phyloP scores from a whole-genome alignment of 1,140 invertebrate genomes.

The Onthophagus taurus region DNA sequence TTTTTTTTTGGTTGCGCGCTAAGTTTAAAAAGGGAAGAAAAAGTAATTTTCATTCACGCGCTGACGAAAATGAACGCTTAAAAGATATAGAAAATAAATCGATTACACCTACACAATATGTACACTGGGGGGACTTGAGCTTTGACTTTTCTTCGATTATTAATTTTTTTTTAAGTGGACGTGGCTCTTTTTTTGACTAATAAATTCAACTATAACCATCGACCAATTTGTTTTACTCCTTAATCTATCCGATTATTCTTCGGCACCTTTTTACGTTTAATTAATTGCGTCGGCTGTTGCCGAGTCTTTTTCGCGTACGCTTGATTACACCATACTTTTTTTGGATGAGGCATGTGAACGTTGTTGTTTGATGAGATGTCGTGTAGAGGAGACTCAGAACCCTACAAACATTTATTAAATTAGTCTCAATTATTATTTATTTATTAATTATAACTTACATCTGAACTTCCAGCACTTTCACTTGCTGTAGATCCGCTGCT shows the following conservation, averaged over 20 bases:
- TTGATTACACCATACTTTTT: slow-evolving; percentile 1
- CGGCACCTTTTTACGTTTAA: slow-evolving; percentile 7
- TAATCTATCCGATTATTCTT: slow-evolving; percentile 6
- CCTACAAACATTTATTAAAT: slow-evolving; percentile 19
- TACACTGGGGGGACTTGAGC: too few relatives aligned
- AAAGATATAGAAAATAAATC: too few relatives aligned
- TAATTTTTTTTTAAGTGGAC: too few relatives aligned
- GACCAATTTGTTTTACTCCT: background rate
- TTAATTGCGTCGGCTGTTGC: background rate
- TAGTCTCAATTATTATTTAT: slow-evolving; percentile 12
- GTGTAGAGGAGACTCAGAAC: slow-evolving; percentile 29
- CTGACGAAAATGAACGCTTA: too few relatives aligned
- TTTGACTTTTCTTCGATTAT: too few relatives aligned
- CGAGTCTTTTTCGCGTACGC: slow-evolving; percentile 9
- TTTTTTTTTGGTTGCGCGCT: too few relatives aligned
- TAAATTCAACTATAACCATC: too few relatives aligned
- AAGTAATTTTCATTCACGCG: too few relatives aligned
- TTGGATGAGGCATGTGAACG: slow-evolving; percentile 6
- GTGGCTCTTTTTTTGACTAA: too few relatives aligned
- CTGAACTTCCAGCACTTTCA: slow-evolving; percentile 32
- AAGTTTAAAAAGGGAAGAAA: too few relatives aligned
- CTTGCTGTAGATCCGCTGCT: slow-evolving; percentile 32
- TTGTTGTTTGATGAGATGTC: slow-evolving; percentile 32
- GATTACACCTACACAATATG: too few relatives aligned
- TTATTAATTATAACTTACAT: slow-evolving; percentile 23